Percentiles rank a stretch among this genome's conserved stretches.
Conservation (phyloP, 2,113 vertebrate species). For the Phaetusa simplex region DNA sequence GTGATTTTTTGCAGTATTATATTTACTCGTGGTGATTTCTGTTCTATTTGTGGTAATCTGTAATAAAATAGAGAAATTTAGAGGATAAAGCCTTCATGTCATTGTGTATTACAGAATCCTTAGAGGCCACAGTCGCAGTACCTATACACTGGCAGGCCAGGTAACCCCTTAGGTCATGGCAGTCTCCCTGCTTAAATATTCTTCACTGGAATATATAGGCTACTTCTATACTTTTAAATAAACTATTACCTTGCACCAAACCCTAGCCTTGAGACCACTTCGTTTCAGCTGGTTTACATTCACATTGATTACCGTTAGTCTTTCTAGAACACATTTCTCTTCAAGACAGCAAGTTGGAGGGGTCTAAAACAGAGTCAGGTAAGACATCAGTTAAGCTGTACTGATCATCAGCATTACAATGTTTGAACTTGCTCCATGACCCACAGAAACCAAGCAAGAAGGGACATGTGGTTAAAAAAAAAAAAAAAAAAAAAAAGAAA, state of each 20-base stretch:
- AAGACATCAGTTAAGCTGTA: neutral
- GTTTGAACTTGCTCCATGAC: neutral
- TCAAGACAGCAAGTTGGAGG: neutral
- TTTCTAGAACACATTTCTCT: neutral
- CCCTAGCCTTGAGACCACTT: neutral
- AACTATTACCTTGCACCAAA: neutral
- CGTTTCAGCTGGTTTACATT: neutral
- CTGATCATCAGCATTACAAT: neutral
- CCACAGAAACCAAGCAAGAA: neutral
- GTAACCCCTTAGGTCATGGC: neutral
- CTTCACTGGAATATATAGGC: neutral
- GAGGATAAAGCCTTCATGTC: neutral
- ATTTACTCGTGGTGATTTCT: neutral
- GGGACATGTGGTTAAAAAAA: neutral
- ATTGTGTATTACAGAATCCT: neutral
- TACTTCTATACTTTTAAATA: neutral
- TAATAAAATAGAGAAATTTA: neutral
- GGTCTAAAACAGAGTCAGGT: neutral
- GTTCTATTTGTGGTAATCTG: neutral
- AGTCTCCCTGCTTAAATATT: neutral
- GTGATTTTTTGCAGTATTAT: neutral
- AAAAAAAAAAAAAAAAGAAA: neutral
- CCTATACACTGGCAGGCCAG: neutral
- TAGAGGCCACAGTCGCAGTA: neutral
- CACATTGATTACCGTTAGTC: neutral